phyloP scores from a whole-genome alignment of 1,140 invertebrate species.

The Trachelipus rathkii region DNA sequence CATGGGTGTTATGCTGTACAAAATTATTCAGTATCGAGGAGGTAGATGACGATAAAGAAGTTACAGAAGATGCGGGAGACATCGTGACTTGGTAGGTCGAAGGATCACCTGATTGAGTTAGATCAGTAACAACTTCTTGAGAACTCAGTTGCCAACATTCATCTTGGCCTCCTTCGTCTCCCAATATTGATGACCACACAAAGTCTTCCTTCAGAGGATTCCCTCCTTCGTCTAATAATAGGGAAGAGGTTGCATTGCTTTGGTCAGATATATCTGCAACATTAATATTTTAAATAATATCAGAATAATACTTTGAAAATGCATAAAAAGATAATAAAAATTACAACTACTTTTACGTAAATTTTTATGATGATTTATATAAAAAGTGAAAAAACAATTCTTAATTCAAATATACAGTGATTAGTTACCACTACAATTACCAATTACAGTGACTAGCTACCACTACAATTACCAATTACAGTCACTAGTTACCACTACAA shows the following conservation, averaged over 20 bases:
- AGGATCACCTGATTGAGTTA: constrained; percentile 43
- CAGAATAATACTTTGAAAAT: too few relatives aligned
- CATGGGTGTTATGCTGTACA: background rate
- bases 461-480: too few relatives aligned
- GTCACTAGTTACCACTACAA: too few relatives aligned
- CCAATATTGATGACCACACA: constrained; percentile 38
- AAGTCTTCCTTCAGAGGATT: constrained; percentile 36
- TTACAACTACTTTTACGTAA: too few relatives aligned
- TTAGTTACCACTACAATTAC: too few relatives aligned
- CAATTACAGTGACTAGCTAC: too few relatives aligned
- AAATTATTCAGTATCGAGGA: constrained; percentile 5
- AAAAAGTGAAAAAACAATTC: too few relatives aligned
- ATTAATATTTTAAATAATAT: too few relatives aligned
- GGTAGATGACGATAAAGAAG: constrained; percentile 14
- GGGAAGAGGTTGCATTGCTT: background rate
- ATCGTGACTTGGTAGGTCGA: constrained; percentile 41
- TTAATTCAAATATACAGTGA: too few relatives aligned
- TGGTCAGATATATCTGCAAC: too few relatives aligned
- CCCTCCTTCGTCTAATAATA: background rate
- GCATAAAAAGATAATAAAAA: too few relatives aligned
- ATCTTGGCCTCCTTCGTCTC: constrained; percentile 32
- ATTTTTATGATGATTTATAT: too few relatives aligned
- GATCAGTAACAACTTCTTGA: constrained; percentile 42
- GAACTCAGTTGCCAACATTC: constrained; percentile 37
- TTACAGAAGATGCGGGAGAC: constrained; percentile 14